These are phyloP conservation scores for Phasianus colchicus DNA, from an alignment of 2,113 vertebrate genomes.

Conservation along the genomic window DNA sequence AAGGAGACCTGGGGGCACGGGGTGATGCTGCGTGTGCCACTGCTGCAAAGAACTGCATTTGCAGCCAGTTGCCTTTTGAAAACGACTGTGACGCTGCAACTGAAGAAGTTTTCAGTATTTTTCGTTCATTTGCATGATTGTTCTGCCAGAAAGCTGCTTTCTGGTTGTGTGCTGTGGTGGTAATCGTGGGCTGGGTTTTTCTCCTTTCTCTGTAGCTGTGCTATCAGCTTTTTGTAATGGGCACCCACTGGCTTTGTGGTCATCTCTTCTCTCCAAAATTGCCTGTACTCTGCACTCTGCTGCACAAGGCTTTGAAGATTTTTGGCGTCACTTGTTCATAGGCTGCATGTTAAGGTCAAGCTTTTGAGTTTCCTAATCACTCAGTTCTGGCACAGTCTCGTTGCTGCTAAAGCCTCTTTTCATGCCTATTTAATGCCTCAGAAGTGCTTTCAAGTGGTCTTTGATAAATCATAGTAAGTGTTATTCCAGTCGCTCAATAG, in stretches of 20 bases:
- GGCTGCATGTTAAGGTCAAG: slow-evolving; percentile 64
- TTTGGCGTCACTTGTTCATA: slow-evolving; percentile 39
- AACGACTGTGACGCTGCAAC: neutral
- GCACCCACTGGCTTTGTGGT: neutral
- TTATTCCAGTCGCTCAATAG: slow-evolving; percentile 82
- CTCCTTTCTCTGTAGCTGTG: neutral
- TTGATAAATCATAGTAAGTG: slow-evolving; percentile 87
- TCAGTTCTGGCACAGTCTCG: slow-evolving; percentile 56
- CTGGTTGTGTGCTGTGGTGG: neutral
- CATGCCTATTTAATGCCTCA: slow-evolving; percentile 85
- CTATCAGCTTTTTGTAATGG: neutral
- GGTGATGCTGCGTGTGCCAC: fast-evolving
- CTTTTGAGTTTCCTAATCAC: slow-evolving; percentile 60
- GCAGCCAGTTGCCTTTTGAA: neutral
- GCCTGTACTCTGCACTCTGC: neutral
- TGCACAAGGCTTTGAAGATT: slow-evolving; percentile 48
- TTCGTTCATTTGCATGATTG: neutral
- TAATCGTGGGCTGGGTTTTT: neutral
- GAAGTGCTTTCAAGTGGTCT: slow-evolving; percentile 92
- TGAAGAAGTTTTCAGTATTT: neutral
- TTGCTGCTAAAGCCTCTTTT: slow-evolving; percentile 76
- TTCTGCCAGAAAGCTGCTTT: neutral
- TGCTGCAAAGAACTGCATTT: neutral
- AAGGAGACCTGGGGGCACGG: fast-evolving
- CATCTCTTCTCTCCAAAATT: neutral